A percentile compares a stretch with the other conserved stretches of the same genome.
These are phyloP conservation scores for Pyrrhura leucotis DNA, from an alignment of 2,797 vertebrate species.

Conservation along the genomic window DNA sequence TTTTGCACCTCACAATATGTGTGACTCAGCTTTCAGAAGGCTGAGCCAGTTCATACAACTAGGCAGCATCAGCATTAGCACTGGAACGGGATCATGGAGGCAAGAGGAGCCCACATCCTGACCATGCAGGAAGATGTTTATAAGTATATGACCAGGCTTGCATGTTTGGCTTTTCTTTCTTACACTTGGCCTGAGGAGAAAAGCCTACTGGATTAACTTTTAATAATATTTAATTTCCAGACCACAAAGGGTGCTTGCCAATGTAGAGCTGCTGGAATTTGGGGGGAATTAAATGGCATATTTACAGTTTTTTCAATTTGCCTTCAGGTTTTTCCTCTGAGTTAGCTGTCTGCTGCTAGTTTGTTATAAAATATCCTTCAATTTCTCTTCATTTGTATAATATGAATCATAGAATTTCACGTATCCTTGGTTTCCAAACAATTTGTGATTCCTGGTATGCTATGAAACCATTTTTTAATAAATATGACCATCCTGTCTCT, in stretches of 20 bases:
- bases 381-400: not conserved
- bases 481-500: not conserved
- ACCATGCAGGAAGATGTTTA: not conserved
- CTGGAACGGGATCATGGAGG: not conserved
- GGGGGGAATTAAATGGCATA: not conserved
- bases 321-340: not conserved
- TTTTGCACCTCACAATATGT: not conserved
- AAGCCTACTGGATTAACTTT: not conserved
- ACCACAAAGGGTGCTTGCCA: not conserved
- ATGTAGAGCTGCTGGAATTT: not conserved
- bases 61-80: not conserved
- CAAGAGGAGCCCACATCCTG: not conserved
- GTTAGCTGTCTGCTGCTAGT: not conserved
- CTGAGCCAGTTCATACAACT: not conserved
- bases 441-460: not conserved
- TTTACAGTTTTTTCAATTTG: not conserved
- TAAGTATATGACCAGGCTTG: not conserved
- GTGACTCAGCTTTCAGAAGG: not conserved
- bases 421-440: not conserved
- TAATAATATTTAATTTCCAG: not conserved
- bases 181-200: not conserved
- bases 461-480: not conserved
- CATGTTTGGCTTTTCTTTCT: not conserved
- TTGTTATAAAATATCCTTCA: accelerated
- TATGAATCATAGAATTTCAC: not conserved